Percentiles rank a stretch among this genome's conserved stretches.
phyloP scores from a whole-genome alignment of 1,140 invertebrate species.

The Bradysia coprophila region DNA sequence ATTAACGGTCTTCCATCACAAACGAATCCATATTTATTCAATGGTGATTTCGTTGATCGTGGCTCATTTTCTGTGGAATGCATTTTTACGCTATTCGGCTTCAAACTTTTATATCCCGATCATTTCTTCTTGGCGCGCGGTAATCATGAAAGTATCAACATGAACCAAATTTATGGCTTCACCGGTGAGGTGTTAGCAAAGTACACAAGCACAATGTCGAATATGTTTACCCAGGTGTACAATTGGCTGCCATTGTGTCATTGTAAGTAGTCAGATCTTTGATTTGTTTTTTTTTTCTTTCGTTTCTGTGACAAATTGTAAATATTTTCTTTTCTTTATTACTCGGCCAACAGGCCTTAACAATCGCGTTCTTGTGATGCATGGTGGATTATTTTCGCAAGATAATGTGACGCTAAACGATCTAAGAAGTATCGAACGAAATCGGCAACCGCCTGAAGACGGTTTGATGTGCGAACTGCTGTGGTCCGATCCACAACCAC shows the following conservation, averaged over 20 bases:
- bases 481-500: slow-evolving; percentile 95
- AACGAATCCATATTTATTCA: slow-evolving; percentile 88
- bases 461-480: slow-evolving; percentile 94
- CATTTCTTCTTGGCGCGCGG: slow-evolving; percentile 97
- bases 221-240: slow-evolving; percentile 96
- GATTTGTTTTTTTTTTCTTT: too few species aligned
- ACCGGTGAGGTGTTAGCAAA: slow-evolving; percentile 95
- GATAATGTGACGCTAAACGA: slow-evolving; percentile 85
- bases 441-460: slow-evolving; percentile 92
- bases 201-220: slow-evolving; percentile 84
- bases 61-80: slow-evolving; percentile 99
- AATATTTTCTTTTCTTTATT: too few species aligned
- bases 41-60: slow-evolving; percentile 98
- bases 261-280: too few species aligned
- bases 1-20: slow-evolving; percentile 90
- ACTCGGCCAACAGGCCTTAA: too few species aligned
- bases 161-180: slow-evolving; percentile 99
- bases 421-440: slow-evolving; percentile 72
- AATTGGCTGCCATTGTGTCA: slow-evolving; percentile 94
- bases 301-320: too few species aligned
- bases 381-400: slow-evolving; percentile 79
- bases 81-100: slow-evolving; percentile 94
- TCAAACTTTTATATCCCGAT: slow-evolving; percentile 91
- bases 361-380: slow-evolving; percentile 81
- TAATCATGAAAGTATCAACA: slow-evolving; percentile 96